Evolutionary conservation across 1,140 invertebrate genomes (phyloP).

Genomic region (Euura saliciscinereae): DNA sequence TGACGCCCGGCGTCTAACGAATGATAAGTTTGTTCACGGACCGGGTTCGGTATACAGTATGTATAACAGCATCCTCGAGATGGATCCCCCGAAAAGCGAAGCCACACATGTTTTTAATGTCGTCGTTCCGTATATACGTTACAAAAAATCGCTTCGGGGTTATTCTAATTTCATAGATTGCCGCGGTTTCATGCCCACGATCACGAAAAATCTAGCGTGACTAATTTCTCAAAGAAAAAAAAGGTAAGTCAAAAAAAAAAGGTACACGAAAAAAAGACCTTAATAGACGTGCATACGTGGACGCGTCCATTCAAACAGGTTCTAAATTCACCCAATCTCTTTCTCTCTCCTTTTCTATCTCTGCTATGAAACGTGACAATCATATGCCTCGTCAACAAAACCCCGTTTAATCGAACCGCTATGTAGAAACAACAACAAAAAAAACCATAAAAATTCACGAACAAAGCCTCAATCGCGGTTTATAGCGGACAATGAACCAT

Average conservation of each 20-base stretch:
- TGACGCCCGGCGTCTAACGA: conserved; percentile 3
- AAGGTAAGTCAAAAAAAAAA: no score
- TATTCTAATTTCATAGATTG: not conserved
- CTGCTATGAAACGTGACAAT: not conserved
- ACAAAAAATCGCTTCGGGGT: not conserved
- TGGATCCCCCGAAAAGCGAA: not conserved
- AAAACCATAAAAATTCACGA: not conserved
- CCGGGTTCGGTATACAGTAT: not conserved
- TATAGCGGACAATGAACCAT: not conserved
- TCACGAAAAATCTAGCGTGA: conserved; percentile 3
- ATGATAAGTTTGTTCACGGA: not conserved
- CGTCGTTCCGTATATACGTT: not conserved
- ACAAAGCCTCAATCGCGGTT: not conserved
- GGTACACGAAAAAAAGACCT: not conserved
- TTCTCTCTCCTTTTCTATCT: not conserved
- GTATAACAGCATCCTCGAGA: no score
- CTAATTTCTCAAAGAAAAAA: not conserved
- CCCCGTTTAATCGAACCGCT: not conserved
- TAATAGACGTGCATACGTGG: not conserved
- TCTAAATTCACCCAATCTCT: not conserved
- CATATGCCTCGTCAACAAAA: not conserved
- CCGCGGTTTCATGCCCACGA: conserved; percentile 6
- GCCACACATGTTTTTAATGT: conserved; percentile 3
- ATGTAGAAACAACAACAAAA: not conserved
- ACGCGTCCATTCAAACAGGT: not conserved